Percentiles rank a stretch among this genome's conserved stretches.
phyloP scores from a whole-genome alignment of 2,113 vertebrate species.

The Oenanthe melanoleuca region DNA sequence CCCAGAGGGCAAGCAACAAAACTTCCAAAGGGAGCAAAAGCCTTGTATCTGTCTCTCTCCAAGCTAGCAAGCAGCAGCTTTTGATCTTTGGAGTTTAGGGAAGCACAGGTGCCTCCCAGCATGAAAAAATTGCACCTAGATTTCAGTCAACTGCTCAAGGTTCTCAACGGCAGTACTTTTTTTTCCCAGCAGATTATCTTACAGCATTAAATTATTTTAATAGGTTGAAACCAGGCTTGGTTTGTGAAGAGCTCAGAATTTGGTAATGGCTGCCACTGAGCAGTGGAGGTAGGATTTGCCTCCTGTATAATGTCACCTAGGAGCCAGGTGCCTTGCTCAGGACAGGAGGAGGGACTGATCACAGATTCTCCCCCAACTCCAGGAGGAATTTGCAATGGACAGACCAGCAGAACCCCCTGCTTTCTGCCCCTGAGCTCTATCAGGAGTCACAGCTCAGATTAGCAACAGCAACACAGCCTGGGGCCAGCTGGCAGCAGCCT shows the following conservation, averaged over 20 bases:
- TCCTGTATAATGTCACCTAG: not conserved
- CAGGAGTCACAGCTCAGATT: not conserved
- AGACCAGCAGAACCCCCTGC: not conserved
- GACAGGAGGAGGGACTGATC: not conserved
- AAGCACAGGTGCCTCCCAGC: not conserved
- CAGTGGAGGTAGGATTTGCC: not conserved
- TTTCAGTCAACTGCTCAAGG: not conserved
- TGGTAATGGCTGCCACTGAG: not conserved
- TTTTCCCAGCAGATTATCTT: constrained; percentile 5
- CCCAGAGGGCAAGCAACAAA: constrained; percentile 36
- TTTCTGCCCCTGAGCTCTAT: not conserved
- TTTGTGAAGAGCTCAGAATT: not conserved
- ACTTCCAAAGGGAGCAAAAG: constrained; percentile 23
- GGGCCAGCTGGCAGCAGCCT: constrained; percentile 13
- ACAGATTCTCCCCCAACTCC: not conserved
- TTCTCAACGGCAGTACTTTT: not conserved
- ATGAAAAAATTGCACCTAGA: not conserved
- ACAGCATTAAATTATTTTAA: not conserved
- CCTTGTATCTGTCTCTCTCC: not conserved
- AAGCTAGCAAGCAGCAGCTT: constrained; percentile 14
- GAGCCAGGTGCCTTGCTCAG: not conserved
- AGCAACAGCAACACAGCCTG: not conserved
- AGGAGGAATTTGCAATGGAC: not conserved
- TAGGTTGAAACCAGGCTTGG: not conserved
- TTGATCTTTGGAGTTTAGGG: constrained; percentile 34